These are phyloP conservation scores for Scaptomyza graminum DNA, from an alignment of 1,140 invertebrate species.

Conservation along the genomic window DNA sequence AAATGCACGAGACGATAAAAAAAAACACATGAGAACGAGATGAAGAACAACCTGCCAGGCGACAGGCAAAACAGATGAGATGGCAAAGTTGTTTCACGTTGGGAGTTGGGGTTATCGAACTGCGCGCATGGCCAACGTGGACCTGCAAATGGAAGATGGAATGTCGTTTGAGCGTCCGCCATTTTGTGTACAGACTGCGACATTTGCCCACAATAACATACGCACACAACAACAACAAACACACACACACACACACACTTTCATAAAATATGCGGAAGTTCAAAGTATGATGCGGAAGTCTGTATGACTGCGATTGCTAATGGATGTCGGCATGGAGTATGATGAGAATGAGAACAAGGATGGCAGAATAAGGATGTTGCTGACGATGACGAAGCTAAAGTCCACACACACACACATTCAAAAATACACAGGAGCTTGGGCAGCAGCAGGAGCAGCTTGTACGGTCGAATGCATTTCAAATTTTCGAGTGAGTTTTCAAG, in stretches of 20 bases:
- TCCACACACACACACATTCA: not conserved
- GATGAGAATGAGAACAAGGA: slow-evolving; percentile 17
- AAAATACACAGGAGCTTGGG: slow-evolving; percentile 6
- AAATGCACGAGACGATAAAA: slow-evolving; percentile 27
- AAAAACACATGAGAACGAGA: slow-evolving; percentile 25
- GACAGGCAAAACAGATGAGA: slow-evolving; percentile 50
- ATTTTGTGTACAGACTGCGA: slow-evolving; percentile 64
- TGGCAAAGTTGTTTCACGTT: slow-evolving; percentile 22
- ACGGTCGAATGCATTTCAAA: slow-evolving; percentile 73
- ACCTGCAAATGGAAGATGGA: slow-evolving; percentile 33
- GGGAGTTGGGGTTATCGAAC: slow-evolving; percentile 33
- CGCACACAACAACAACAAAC: slow-evolving; percentile 39
- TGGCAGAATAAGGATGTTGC: not conserved
- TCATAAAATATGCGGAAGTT: slow-evolving; percentile 74
- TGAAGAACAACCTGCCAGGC: slow-evolving; percentile 12
- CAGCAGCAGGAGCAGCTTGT: slow-evolving; percentile 30
- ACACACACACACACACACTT: slow-evolving; percentile 38
- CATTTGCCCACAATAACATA: slow-evolving; percentile 32
- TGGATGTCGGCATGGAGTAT: slow-evolving; percentile 62
- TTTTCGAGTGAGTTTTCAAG: slow-evolving; percentile 50
- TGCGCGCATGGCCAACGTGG: slow-evolving; percentile 71
- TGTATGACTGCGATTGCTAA: slow-evolving; percentile 81
- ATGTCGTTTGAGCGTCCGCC: slow-evolving; percentile 56
- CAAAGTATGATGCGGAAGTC: slow-evolving; percentile 81
- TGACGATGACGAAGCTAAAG: slow-evolving; percentile 27